These are phyloP conservation scores for Brenthis ino DNA, from an alignment of 2,888 invertebrate species.

Conservation along the genomic window DNA sequence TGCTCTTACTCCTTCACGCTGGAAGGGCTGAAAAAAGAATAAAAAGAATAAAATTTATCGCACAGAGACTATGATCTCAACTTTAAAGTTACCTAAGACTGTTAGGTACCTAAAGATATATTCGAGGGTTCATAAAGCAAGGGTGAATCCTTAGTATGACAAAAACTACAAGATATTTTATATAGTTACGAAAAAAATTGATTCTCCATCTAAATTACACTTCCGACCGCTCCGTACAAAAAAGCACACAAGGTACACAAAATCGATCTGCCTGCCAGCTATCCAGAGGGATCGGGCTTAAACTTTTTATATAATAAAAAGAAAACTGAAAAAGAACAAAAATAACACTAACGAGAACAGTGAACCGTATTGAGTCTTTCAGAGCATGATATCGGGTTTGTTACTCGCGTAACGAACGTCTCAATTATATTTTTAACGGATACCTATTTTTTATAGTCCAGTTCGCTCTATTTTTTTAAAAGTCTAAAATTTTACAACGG, in stretches of 20 bases:
- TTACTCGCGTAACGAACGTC: conserved; percentile 20
- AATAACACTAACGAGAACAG: conserved; percentile 34
- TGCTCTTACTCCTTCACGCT: no score
- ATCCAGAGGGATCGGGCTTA: conserved; percentile 18
- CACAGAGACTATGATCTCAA: no score
- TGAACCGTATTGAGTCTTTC: conserved; percentile 34
- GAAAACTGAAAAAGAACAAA: conserved; percentile 25
- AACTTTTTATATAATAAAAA: conserved; percentile 31
- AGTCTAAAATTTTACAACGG: no score
- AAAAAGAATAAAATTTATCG: no score
- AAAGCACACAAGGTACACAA: conserved; percentile 4
- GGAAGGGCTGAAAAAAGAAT: no score
- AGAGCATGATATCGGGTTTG: conserved; percentile 31
- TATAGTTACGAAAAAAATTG: conserved; percentile 2
- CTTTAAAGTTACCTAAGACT: no score
- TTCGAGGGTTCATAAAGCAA: no score
- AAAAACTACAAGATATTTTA: no score
- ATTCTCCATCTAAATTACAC: conserved; percentile 8
- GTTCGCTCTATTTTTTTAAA: no score
- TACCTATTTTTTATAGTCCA: neutral
- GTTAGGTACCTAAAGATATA: no score
- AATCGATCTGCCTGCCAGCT: conserved; percentile 20
- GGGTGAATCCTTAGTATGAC: no score
- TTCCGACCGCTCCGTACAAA: conserved; percentile 9
- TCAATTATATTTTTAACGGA: conserved; percentile 9